Percentiles rank a stretch among this genome's conserved stretches.
Evolutionary conservation across 2,888 invertebrate genomes (phyloP).

Genomic region (Dinocampus coccinellae): DNA sequence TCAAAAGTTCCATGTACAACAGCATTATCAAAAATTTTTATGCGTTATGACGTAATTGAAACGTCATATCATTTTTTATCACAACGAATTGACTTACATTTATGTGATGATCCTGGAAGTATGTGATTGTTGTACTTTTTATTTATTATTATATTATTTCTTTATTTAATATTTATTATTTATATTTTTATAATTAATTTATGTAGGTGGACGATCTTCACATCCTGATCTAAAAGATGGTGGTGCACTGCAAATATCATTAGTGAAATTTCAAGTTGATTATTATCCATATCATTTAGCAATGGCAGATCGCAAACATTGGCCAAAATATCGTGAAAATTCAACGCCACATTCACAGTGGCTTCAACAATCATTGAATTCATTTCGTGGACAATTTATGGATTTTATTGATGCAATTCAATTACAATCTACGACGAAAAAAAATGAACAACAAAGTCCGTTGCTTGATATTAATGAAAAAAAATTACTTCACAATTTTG

Average conservation of each 20-base stretch:
- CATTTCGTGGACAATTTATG: conserved; percentile 83
- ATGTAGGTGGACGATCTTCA: conserved; percentile 83
- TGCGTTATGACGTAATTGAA: conserved; percentile 93
- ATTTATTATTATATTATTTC: conserved; percentile 8
- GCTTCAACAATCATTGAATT: conserved; percentile 86
- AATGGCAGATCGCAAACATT: conserved; percentile 87
- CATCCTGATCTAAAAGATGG: conserved; percentile 89
- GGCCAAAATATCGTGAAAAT: conserved; percentile 86
- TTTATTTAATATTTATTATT: conserved; percentile 8
- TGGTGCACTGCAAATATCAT: conserved; percentile 92
- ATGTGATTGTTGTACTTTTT: conserved; percentile 67
- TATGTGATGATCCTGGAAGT: conserved; percentile 96
- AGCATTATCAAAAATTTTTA: conserved; percentile 77
- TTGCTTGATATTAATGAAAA: conserved; percentile 53
- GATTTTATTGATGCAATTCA: conserved; percentile 80
- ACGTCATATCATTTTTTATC: conserved; percentile 97
- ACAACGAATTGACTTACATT: conserved; percentile 93
- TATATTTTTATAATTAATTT: conserved; percentile 24
- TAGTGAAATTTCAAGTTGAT: conserved; percentile 90
- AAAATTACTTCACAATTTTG: conserved; percentile 60
- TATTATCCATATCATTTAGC: conserved; percentile 97
- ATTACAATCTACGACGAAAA: conserved; percentile 55
- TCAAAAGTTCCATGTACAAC: conserved; percentile 66
- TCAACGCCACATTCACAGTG: conserved; percentile 86
- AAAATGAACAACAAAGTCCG: conserved; percentile 54